Base-by-base conservation (phyloP, 64 coral and sea anemone genomes). In the Pocillopora damicornis region DNA sequence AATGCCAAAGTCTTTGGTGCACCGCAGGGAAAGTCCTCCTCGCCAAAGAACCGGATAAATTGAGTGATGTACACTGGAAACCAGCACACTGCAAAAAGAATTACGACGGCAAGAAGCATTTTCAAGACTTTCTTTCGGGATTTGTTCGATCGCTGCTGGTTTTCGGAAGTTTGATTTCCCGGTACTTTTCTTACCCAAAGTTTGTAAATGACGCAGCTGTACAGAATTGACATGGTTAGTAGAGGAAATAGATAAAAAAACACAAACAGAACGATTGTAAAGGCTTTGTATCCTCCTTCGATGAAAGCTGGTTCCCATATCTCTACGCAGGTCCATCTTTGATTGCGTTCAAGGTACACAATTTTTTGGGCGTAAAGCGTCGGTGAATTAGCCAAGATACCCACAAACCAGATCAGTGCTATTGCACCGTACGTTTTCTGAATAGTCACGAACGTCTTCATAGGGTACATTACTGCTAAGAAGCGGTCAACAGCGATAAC, bases 121-220 rank as follows among this genome's bases (percentile, higher is more conserved):
- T 79, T 89, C 0, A 97, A 67, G 18, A 93, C 94, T 83, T 97
- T 97, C 73, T 93, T 97, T 67, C 88, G 93, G n/a, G 88, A 93
- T 36, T 66, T 90, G 2, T 97, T 88, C 2, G 83, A 83, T 61
- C 91, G 77, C n/a, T 78, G 91, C 37, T 97, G 90, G 45, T 97
- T 97, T 69, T 67, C 76, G 15, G 64, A 61, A 68, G 83, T 97
- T 64, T 88, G 74, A 61, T 90, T 88, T 4, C 94, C 94, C 4
- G 94, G 94, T 2, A 97, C 80, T 84, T 97, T 97, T n/a, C 94
- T 88, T 7, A 97, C 87, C 94, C 94, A 97, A 0, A 97, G 88
- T 42, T 97, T 93, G 74, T 87, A 86, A 22, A 97, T 82, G 12
- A 97, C 38, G 57, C 78, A 76, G 1, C 86, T 78, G n/a, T 97